Base-by-base conservation (phyloP, 1,140 invertebrate genomes). In the Neoseiulus cucumeris region DNA sequence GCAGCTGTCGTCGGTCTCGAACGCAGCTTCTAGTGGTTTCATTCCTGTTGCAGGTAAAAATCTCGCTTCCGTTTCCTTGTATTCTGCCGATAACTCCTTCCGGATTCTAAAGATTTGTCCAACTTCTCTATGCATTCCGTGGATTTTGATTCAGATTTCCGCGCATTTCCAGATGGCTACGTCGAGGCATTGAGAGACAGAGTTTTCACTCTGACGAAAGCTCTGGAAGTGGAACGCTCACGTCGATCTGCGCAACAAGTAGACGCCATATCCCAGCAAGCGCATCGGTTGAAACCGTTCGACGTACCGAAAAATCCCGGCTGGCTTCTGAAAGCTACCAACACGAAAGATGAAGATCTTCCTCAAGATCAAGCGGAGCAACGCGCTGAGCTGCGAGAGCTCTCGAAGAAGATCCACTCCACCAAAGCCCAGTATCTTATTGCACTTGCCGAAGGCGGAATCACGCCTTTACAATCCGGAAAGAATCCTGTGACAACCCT, bases 311-410 rank as follows among this genome's bases (percentile, higher is more conserved):
- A 59, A 25, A 59, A 59, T 25, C 51, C 51, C 51, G 51, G 51
- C 51, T 59, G 51, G 51, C 51, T 59, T 29, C 22, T 59, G 51
- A 59, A 59, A 59, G 51, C 51, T 6, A 59, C 51, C 51, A 59
- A 59, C 51, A 25, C 6, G 25, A 59, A 25, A 25, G 51, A 59
- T 14, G 51, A 59, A 17, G 33, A 33, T 9, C 14, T 59, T 59
- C 51, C 51, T 20, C 51, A 59, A 25, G 51, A 59, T 6, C 51
- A 59, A 14, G 25, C 33, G 14, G 51, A 59, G 14, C 14, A 29
- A 6, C 51, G 51, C 51, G 25, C 25, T 17, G 2, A 25, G 9
- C 25, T 59, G 25, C 33, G 14, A 17, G 51, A 59, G 33, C 51
- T 59, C 51, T 29, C 51, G 14, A 59, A 59, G 51, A 59, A 25